phyloP scores from a whole-genome alignment of 2,888 invertebrate genomes.

The Sphaerophoria taeniata region DNA sequence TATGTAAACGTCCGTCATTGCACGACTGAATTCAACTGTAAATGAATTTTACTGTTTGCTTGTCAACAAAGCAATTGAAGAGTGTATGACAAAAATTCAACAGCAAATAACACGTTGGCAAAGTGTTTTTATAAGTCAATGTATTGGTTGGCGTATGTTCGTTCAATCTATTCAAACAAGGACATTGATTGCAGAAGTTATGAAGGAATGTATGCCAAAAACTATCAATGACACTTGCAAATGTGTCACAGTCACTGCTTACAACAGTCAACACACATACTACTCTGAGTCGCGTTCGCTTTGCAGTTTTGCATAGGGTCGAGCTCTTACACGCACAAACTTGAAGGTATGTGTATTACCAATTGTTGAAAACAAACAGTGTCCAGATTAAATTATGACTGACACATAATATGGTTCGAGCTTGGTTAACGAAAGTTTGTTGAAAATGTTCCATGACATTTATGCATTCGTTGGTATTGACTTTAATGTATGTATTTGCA shows the following conservation, averaged over 20 bases:
- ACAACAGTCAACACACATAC: conserved; percentile 15
- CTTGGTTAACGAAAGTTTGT: background rate
- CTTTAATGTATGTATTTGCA: too few species aligned
- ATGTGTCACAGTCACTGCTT: conserved; percentile 22
- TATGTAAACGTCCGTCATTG: background rate
- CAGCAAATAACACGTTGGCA: conserved; percentile 35
- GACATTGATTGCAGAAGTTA: conserved; percentile 24
- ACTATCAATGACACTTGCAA: conserved; percentile 30
- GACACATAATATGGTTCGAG: conserved; percentile 12
- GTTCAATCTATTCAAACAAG: conserved; percentile 14
- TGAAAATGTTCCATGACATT: too few species aligned
- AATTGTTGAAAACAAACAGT: conserved; percentile 7
- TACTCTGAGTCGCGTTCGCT: too few species aligned
- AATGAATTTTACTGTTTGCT: conserved; percentile 46
- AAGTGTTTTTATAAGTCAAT: conserved; percentile 1
- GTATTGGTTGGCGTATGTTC: background rate
- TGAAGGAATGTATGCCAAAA: background rate
- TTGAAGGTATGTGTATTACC: too few species aligned
- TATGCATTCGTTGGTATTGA: too few species aligned
- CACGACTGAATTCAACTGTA: conserved; percentile 24
- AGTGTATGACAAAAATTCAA: conserved; percentile 38
- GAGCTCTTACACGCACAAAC: background rate
- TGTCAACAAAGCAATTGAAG: conserved; percentile 37
- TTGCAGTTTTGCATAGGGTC: conserved; percentile 7
- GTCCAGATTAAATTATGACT: conserved; percentile 19